phyloP scores from a whole-genome alignment of 2,797 vertebrate species.

The Eospalax fontanierii region DNA sequence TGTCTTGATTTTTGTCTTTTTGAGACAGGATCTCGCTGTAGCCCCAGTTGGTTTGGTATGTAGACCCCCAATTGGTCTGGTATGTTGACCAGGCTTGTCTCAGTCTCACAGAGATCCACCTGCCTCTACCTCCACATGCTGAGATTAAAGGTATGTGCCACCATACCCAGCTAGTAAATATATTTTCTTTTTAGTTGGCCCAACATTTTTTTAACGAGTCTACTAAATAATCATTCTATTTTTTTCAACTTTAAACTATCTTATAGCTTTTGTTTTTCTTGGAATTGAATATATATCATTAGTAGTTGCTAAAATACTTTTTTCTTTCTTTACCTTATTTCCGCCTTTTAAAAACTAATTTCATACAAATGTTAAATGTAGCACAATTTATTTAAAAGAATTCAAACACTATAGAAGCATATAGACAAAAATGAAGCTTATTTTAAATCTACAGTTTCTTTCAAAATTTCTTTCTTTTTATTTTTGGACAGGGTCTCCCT shows the following conservation, averaged over 20 bases:
- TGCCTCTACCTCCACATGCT: too few species aligned
- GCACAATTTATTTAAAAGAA: slow-evolving; percentile 28
- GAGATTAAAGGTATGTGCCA: too few species aligned
- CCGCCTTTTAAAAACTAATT: neutral
- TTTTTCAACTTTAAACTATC: neutral
- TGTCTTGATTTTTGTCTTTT: too few species aligned
- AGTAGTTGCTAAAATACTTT: too few species aligned
- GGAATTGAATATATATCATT: neutral
- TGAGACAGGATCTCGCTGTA: too few species aligned
- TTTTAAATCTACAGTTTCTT: slow-evolving; percentile 65
- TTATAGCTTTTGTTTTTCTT: neutral
- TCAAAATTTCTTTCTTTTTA: neutral
- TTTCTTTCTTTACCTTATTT: slow-evolving; percentile 18
- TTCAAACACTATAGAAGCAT: slow-evolving; percentile 7
- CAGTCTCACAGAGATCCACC: too few species aligned
- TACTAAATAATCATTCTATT: neutral
- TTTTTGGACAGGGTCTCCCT: too few species aligned
- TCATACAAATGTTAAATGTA: neutral
- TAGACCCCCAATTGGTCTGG: too few species aligned
- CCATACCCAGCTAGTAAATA: too few species aligned
- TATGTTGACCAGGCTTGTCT: too few species aligned
- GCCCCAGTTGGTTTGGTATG: too few species aligned
- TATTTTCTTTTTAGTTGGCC: slow-evolving; percentile 17
- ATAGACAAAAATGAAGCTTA: neutral
- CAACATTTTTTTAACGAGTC: neutral